Evolutionary conservation across 2,888 invertebrate genomes (phyloP).

Genomic region (Periphyllus acericola): DNA sequence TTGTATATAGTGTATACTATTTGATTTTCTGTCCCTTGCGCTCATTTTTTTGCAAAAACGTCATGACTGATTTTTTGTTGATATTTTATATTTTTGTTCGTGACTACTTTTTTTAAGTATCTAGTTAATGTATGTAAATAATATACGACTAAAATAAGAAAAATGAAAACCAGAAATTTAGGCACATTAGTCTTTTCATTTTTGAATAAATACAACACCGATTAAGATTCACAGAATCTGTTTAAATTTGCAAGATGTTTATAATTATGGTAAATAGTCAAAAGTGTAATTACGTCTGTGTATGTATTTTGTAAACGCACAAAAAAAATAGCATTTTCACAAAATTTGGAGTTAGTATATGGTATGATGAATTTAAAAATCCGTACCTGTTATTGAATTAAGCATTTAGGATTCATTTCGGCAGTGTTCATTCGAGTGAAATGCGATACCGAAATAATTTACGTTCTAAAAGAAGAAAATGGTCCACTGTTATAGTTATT

Average conservation of each 20-base stretch:
- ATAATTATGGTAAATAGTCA: not conserved
- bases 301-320: too few species aligned
- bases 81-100: too few species aligned
- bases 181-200: too few species aligned
- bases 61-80: too few species aligned
- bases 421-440: not conserved
- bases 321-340: not conserved
- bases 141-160: too few species aligned
- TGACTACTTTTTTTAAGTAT: too few species aligned
- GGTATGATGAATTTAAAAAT: not conserved
- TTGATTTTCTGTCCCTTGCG: too few species aligned
- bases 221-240: not conserved
- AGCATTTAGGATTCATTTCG: conserved; percentile 14
- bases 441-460: conserved; percentile 11
- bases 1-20: too few species aligned
- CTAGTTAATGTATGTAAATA: too few species aligned
- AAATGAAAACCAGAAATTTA: too few species aligned
- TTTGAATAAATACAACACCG: not conserved
- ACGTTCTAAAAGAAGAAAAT: not conserved
- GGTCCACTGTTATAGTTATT: not conserved
- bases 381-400: not conserved
- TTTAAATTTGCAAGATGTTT: not conserved
- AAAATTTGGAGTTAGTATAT: not conserved
- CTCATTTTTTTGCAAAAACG: too few species aligned
- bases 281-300: too few species aligned